Conservation (phyloP, 2,888 invertebrate species). For the Lasius platythorax region DNA sequence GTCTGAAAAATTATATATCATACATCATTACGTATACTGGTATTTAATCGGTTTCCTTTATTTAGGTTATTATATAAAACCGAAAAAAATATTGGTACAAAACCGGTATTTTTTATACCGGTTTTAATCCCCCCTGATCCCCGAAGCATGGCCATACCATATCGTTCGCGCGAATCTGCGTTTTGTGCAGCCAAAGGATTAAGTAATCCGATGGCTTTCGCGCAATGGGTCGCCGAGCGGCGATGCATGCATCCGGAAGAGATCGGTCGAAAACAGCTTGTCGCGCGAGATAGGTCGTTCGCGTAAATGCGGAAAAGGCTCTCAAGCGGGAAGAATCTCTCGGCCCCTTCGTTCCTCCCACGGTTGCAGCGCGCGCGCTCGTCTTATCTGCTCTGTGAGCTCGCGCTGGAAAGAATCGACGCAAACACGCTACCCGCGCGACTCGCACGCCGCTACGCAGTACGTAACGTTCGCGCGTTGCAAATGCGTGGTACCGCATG, state of each 20-base stretch:
- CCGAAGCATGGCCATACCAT: not conserved
- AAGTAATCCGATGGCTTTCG: slow-evolving; percentile 26
- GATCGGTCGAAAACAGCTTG: slow-evolving; percentile 64
- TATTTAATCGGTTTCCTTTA: not conserved
- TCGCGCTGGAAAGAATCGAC: slow-evolving; percentile 65
- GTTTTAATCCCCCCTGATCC: not conserved
- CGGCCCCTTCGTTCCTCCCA: slow-evolving; percentile 70
- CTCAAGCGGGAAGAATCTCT: slow-evolving; percentile 67
- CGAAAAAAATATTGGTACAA: not conserved
- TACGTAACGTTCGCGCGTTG: slow-evolving; percentile 59
- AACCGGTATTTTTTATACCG: not conserved
- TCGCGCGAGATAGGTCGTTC: slow-evolving; percentile 62
- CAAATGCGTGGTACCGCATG: slow-evolving; percentile 66
- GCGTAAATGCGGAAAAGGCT: slow-evolving; percentile 73
- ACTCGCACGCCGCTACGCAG: slow-evolving; percentile 34
- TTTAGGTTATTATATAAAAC: not conserved
- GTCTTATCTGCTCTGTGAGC: slow-evolving; percentile 66
- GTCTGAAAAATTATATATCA: not conserved
- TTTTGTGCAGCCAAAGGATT: slow-evolving; percentile 22
- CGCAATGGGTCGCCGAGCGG: slow-evolving; percentile 8
- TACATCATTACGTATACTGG: not conserved
- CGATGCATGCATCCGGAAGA: slow-evolving; percentile 39
- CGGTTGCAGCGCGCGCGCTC: slow-evolving; percentile 58
- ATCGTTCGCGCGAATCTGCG: not conserved
- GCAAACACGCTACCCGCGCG: slow-evolving; percentile 47